Percentiles rank a stretch among this genome's conserved stretches.
phyloP scores from a whole-genome alignment of 2,113 vertebrate genomes.

The Hystrix cristata region DNA sequence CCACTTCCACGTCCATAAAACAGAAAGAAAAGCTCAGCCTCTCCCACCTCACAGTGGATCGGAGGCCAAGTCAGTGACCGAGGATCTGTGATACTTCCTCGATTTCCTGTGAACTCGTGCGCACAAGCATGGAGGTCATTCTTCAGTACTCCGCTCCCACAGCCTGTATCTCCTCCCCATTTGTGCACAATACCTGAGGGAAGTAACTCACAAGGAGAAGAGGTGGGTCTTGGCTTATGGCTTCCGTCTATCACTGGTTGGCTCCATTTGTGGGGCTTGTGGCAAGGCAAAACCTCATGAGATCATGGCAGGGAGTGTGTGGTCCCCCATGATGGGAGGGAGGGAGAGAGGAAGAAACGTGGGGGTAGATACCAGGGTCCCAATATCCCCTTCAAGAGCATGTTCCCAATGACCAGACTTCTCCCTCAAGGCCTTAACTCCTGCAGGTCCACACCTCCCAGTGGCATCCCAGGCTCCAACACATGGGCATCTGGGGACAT shows the following conservation, averaged over 20 bases:
- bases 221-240: neutral
- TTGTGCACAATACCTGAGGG: neutral
- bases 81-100: neutral
- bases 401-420: neutral
- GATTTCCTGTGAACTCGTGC: neutral
- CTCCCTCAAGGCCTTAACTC: neutral
- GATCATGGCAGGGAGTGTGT: neutral
- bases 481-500: neutral
- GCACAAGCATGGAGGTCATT: neutral
- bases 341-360: neutral
- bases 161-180: neutral
- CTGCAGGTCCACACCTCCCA: neutral
- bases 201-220: neutral
- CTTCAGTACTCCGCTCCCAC: neutral
- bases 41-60: neutral
- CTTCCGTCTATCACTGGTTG: neutral
- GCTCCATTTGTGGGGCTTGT: neutral
- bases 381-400: neutral
- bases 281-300: neutral
- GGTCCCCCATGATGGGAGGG: neutral
- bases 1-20: neutral
- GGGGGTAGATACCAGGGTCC: neutral
- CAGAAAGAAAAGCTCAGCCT: neutral
- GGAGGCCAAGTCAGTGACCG: neutral
- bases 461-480: neutral